Conservation (phyloP, 2,888 invertebrate genomes). For the Conops quadrifasciatus region DNA sequence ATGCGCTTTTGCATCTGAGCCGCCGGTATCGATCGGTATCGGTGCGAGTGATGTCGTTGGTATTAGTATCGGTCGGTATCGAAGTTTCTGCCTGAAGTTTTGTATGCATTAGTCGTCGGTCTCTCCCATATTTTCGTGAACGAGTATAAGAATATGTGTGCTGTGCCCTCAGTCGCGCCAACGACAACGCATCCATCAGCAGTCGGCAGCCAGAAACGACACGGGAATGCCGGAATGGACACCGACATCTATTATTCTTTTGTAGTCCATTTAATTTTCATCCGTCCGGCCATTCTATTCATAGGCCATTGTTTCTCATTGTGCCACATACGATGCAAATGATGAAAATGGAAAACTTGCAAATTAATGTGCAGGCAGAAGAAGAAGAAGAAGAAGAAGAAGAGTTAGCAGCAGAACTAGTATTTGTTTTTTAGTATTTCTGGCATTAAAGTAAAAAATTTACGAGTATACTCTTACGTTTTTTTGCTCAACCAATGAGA, state of each 20-base stretch:
- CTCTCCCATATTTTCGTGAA: neutral
- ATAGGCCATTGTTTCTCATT: conserved; percentile 12
- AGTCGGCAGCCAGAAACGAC: neutral
- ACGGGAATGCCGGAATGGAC: conserved; percentile 3
- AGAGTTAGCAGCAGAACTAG: too few species aligned
- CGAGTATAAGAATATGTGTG: too few species aligned
- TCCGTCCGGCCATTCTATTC: neutral
- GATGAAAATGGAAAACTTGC: conserved; percentile 10
- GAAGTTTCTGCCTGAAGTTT: neutral
- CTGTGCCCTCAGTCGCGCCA: neutral
- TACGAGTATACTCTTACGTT: too few species aligned
- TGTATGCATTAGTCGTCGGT: neutral
- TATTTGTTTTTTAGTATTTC: too few species aligned
- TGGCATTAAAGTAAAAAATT: too few species aligned
- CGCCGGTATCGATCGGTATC: neutral
- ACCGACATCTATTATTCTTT: conserved; percentile 32
- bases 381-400: neutral
- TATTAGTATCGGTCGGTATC: neutral
- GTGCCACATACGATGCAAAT: neutral
- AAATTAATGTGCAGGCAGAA: conserved; percentile 6
- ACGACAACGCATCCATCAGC: neutral
- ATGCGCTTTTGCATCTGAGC: conserved; percentile 11
- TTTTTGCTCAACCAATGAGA: too few species aligned
- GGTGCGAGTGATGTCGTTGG: too few species aligned
- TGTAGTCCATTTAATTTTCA: conserved; percentile 31